phyloP scores from a whole-genome alignment of 2,797 vertebrate genomes.

The Argentina silus region DNA sequence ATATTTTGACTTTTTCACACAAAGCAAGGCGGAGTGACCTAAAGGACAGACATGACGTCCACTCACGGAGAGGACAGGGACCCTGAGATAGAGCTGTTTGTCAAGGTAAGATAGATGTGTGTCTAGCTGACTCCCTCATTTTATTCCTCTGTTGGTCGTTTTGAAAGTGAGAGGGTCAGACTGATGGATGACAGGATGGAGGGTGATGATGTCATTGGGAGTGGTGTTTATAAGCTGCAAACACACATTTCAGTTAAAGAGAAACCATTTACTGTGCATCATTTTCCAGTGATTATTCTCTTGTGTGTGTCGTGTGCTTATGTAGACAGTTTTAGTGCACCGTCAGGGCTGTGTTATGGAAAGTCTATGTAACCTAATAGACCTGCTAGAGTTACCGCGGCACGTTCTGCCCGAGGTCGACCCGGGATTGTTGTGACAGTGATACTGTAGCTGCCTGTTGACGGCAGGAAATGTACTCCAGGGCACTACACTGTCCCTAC shows the following conservation, averaged over 20 bases:
- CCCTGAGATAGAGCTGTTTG: slow-evolving; percentile 97
- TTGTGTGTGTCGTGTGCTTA: slow-evolving; percentile 9
- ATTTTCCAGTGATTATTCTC: neutral
- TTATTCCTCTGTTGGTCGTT: too few relatives aligned
- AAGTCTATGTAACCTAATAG: slow-evolving; percentile 71
- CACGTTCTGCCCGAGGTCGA: slow-evolving; percentile 36
- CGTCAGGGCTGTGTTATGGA: slow-evolving; percentile 36
- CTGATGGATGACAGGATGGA: too few relatives aligned
- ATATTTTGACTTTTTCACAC: slow-evolving; percentile 1
- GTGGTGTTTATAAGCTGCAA: neutral
- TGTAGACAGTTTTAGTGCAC: slow-evolving; percentile 2
- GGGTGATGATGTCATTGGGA: too few relatives aligned
- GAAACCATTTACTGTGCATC: neutral
- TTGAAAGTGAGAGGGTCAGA: too few relatives aligned
- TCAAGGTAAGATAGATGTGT: slow-evolving; percentile 87
- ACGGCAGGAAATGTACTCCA: neutral
- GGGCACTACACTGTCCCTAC: too few relatives aligned
- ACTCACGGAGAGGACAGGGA: slow-evolving; percentile 85
- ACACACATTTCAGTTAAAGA: neutral
- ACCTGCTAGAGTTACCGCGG: slow-evolving; percentile 68
- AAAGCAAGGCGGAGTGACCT: neutral
- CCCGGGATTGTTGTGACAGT: slow-evolving; percentile 55
- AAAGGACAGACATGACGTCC: slow-evolving; percentile 56
- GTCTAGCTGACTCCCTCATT: neutral
- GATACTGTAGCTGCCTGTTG: slow-evolving; percentile 50